Evolutionary conservation across 2,797 vertebrate genomes (phyloP).

Genomic region (Sebastiscus albofasciatus): DNA sequence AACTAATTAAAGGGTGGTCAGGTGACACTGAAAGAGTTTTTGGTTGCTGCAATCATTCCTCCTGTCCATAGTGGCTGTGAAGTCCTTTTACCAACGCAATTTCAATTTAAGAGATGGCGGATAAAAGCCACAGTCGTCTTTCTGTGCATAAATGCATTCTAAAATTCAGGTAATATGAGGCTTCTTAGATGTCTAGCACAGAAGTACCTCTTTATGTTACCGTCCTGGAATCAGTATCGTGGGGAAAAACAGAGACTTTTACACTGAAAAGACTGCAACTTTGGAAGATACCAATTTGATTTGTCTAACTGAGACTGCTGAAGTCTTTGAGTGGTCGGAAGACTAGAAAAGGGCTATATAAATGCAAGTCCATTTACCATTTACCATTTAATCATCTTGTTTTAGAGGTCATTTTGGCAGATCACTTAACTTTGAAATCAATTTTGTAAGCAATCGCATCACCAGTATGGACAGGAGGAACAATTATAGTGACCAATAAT

Average conservation of each 20-base stretch:
- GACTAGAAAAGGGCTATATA: no score
- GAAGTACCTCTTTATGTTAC: not conserved
- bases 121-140: not conserved
- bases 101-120: not conserved
- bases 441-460: not conserved
- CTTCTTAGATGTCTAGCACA: not conserved
- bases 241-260: not conserved
- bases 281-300: not conserved
- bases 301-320: not conserved
- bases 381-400: not conserved
- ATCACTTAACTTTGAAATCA: not conserved
- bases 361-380: no score
- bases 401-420: not conserved
- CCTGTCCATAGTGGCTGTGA: not conserved
- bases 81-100: no score
- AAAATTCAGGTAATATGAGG: not conserved
- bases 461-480: not conserved
- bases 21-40: not conserved
- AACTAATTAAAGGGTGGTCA: not conserved
- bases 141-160: not conserved
- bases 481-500: not conserved
- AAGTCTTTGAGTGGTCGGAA: not conserved
- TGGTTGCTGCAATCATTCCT: not conserved
- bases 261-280: not conserved
- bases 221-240: not conserved